Percentiles rank a stretch among this genome's conserved stretches.
phyloP scores from a whole-genome alignment of 2,888 invertebrate genomes.

The Enoplolaimus lenunculus region DNA sequence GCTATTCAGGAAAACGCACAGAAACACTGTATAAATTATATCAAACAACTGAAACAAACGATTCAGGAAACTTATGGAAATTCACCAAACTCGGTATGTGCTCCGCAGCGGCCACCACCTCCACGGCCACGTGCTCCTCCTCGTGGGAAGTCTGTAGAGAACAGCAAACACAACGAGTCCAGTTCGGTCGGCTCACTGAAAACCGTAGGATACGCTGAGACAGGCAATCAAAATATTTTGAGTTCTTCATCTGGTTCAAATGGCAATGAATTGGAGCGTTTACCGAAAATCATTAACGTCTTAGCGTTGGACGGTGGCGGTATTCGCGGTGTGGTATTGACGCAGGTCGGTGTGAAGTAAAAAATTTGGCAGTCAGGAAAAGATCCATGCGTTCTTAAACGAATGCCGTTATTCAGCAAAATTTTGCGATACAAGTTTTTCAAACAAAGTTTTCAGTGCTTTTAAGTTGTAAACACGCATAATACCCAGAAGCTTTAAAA shows the following conservation, averaged over 20 bases:
- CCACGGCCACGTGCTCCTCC: neutral
- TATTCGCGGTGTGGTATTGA: conserved; percentile 55
- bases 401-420: too few species aligned
- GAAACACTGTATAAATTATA: neutral
- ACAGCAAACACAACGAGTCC: neutral
- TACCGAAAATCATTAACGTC: conserved; percentile 28
- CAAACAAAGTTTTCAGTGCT: too few species aligned
- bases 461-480: too few species aligned
- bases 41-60: neutral
- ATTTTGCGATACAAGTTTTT: too few species aligned
- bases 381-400: too few species aligned
- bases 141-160: neutral
- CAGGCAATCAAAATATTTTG: neutral
- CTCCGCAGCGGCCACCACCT: neutral
- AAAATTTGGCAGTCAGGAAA: too few species aligned
- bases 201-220: neutral
- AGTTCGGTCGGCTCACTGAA: neutral
- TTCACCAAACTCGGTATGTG: too few species aligned
- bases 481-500: too few species aligned
- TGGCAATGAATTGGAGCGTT: too few species aligned
- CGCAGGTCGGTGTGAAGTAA: conserved; percentile 29
- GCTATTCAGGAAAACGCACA: too few species aligned
- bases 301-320: conserved; percentile 91
- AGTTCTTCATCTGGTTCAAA: too few species aligned
- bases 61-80: too few species aligned